Conservation (phyloP, 1,140 invertebrate genomes). For the Drosophila arawakana region DNA sequence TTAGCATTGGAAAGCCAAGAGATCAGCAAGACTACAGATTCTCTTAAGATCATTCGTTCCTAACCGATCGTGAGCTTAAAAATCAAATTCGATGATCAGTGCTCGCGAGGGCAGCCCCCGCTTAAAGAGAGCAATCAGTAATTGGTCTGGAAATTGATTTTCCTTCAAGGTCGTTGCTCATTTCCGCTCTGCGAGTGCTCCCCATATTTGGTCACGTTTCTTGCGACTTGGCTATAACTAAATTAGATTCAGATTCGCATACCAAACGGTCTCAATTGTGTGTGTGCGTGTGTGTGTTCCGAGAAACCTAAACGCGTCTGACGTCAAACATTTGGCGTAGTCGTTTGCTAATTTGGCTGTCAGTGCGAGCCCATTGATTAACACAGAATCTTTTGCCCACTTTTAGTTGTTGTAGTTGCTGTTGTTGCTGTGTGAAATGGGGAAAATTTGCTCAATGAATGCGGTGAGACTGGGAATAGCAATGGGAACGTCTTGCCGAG, state of each 20-base stretch:
- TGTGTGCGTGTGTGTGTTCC: slow-evolving; percentile 6
- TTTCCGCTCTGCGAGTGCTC: slow-evolving; percentile 30
- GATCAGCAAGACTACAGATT: no score
- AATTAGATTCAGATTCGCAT: slow-evolving; percentile 24
- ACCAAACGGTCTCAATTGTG: background rate
- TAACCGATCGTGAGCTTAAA: no score
- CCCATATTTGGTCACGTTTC: slow-evolving; percentile 79
- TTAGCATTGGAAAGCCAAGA: no score
- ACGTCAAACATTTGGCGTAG: slow-evolving; percentile 63
- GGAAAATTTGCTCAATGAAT: slow-evolving; percentile 72
- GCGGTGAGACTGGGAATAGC: slow-evolving; percentile 15
- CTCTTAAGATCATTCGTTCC: no score
- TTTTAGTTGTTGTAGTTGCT: slow-evolving; percentile 8
- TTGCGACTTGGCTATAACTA: slow-evolving; percentile 31
- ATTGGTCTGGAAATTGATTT: slow-evolving; percentile 13
- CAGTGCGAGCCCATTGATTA: slow-evolving; percentile 59
- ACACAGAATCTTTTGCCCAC: slow-evolving; percentile 31
- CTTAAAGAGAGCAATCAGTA: background rate
- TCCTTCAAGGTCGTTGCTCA: slow-evolving; percentile 29
- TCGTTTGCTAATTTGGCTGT: slow-evolving; percentile 64
- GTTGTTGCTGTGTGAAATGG: slow-evolving; percentile 42
- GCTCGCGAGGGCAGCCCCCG: background rate
- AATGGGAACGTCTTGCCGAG: background rate
- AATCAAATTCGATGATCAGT: no score
- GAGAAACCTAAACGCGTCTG: slow-evolving; percentile 41